phyloP scores from a whole-genome alignment of 2,888 invertebrate species.

The Patella depressa region DNA sequence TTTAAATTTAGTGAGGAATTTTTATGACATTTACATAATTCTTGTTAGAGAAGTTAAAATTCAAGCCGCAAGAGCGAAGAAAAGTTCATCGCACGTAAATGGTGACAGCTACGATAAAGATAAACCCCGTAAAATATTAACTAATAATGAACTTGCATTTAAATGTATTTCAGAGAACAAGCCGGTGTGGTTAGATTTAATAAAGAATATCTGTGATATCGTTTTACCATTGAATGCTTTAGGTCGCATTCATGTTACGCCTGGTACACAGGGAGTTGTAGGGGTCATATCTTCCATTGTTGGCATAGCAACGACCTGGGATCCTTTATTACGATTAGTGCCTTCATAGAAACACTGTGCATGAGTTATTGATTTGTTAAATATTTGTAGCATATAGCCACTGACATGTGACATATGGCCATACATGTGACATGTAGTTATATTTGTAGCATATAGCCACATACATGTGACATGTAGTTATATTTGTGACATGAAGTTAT shows the following conservation, averaged over 20 bases:
- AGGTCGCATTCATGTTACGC: constrained; percentile 83
- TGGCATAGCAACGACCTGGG: constrained; percentile 82
- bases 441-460: too few species aligned
- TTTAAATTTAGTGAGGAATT: constrained; percentile 84
- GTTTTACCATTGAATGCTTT: constrained; percentile 88
- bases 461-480: too few species aligned
- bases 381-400: not conserved
- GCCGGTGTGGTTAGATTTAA: constrained; percentile 81
- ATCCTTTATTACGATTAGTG: constrained; percentile 83
- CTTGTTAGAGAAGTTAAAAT: constrained; percentile 42
- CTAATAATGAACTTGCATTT: constrained; percentile 28
- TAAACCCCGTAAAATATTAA: constrained; percentile 11
- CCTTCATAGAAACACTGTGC: constrained; percentile 39
- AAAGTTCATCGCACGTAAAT: constrained; percentile 42
- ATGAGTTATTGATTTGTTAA: not conserved
- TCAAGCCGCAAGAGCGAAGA: constrained; percentile 33
- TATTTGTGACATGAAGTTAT: too few species aligned
- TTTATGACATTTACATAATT: constrained; percentile 78
- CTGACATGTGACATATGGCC: too few species aligned
- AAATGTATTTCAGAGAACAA: constrained; percentile 51
- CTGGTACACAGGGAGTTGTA: constrained; percentile 83
- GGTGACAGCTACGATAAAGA: constrained; percentile 74
- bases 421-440: too few species aligned
- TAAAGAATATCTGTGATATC: constrained; percentile 89
- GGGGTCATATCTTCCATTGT: constrained; percentile 87